Percentiles rank a stretch among this genome's conserved stretches.
These are phyloP conservation scores for human (Homo sapiens) DNA, from an alignment of 2,113 vertebrate genomes.

Conservation along the genomic window GRCh38 chr7:42175001-42175500, in stretches of 20 bases:
- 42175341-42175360: too few relatives aligned
- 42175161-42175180: not conserved
- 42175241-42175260: not conserved
- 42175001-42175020: not conserved
- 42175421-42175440: too few relatives aligned
- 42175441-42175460: too few relatives aligned
- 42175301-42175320: not conserved
- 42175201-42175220: not conserved
- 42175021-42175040: not conserved
- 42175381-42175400: too few relatives aligned
- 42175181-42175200: not conserved
- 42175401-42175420: too few relatives aligned
- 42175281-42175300: not conserved
- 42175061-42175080: not conserved
- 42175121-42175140: not conserved
- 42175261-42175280: not conserved
- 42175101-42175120: not conserved
- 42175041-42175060: not conserved
- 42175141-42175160: not conserved
- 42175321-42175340: not conserved
- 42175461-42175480: too few relatives aligned
- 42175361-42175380: too few relatives aligned
- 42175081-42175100: not conserved
- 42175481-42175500: too few relatives aligned
- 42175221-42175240: rapidly evolving